A percentile compares a stretch with the other conserved stretches of the same genome.
These are phyloP conservation scores for Stegana nigrithorax DNA, from an alignment of 2,888 invertebrate genomes.

Conservation along the genomic window DNA sequence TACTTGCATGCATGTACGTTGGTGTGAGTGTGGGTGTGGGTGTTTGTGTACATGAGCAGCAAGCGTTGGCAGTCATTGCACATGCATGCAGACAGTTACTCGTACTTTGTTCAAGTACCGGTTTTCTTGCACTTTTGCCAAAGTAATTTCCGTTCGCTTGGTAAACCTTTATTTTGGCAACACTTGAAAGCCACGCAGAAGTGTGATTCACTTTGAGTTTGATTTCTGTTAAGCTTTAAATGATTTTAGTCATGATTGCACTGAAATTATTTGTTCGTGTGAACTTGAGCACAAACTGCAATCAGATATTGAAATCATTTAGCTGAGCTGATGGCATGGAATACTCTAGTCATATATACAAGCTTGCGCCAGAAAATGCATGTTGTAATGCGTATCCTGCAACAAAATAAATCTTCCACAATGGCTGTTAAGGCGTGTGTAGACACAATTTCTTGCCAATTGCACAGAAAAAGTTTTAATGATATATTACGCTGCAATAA, in stretches of 20 bases:
- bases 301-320: constrained; percentile 10
- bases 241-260: not conserved
- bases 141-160: constrained; percentile 51
- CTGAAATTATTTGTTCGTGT: not conserved
- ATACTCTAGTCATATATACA: no score
- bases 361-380: no score
- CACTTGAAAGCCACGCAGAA: constrained; percentile 11
- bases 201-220: constrained; percentile 14
- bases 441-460: no score
- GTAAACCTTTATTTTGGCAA: constrained; percentile 15
- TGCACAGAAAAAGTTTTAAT: no score
- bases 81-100: not conserved
- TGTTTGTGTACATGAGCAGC: constrained; percentile 21
- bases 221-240: constrained; percentile 4
- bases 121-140: constrained; percentile 58
- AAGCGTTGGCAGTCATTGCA: not conserved
- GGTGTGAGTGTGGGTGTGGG: constrained; percentile 21
- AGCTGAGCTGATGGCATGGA: constrained; percentile 5
- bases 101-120: constrained; percentile 36
- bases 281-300: not conserved
- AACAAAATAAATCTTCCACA: no score
- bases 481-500: no score
- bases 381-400: no score
- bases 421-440: no score
- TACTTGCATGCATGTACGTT: not conserved